Base-by-base conservation (phyloP, 2,113 vertebrate species). In the Chaetodon auriga region DNA sequence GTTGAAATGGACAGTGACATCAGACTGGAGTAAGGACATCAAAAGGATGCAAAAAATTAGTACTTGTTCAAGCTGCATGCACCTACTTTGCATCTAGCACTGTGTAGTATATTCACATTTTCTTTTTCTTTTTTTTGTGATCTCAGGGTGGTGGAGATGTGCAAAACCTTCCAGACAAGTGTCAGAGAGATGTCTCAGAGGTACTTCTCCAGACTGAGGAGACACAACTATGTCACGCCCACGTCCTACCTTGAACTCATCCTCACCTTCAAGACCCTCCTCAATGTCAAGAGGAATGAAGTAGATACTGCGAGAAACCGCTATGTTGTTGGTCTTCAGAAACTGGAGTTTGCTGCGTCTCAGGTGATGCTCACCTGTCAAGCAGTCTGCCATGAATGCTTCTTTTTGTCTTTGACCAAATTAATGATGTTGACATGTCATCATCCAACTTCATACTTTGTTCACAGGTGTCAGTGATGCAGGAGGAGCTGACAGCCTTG, bases 201-300 rank as follows among this genome's bases (percentile, higher is more conserved):
- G 43, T 99, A 96, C 78, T 97, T 95, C 21, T 78, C 91, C 3
- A 93, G 77, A 0, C 93, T 99, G 81, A 95, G 92, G 74, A 96
- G 98, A 54, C 94, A 97, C 92, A 97, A 99, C 93, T 99, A 99
- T 0, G 97, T 98, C 60, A 99, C 97, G 0, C 98, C 98, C 19
- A 96, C 97, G 1, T 99, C 98, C 61, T 99, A 99, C 81, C 94
- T 99, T 0, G 97, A 99, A 41, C 81, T 99, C 74, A 98, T 99
- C 66, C 96, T 97, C 57, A 99, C 98, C 75, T 99, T 96, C 87
- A 99, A 99, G 89, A 75, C 93, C 0, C 92, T 99, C 30, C 92
- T 99, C 38, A 96, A 91, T 1, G 90, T 75, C 49, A 98, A 97
- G 92, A 96, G 97, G 80, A 93, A 92, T 3, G 96, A 98, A 83